Conservation (phyloP, 2,797 vertebrate genomes). For the Leptatherina wallacei region DNA sequence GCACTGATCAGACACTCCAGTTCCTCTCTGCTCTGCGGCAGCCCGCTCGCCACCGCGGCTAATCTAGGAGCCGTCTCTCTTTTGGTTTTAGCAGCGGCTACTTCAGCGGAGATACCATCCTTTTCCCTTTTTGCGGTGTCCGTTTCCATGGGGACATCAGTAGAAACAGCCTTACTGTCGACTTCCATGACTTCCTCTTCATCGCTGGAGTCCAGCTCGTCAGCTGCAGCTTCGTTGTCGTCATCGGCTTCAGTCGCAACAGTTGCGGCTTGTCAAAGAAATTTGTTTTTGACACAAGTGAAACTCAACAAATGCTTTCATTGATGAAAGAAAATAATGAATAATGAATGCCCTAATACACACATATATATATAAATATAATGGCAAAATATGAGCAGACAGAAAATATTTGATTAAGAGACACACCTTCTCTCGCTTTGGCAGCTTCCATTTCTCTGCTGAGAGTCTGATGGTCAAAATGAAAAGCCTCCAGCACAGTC, state of each 20-base stretch:
- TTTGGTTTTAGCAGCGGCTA: not conserved
- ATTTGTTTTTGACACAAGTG: not conserved
- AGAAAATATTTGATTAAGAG: not conserved
- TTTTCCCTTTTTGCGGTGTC: not conserved
- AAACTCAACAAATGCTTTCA: not conserved
- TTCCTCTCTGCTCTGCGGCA: conserved; percentile 88
- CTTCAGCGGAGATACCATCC: not conserved
- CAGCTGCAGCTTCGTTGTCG: conserved; percentile 76
- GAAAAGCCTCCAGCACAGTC: conserved; percentile 93
- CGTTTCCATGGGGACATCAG: conserved; percentile 52
- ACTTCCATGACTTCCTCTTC: conserved; percentile 75
- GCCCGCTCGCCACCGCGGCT: conserved; percentile 69
- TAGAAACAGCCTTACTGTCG: conserved; percentile 24
- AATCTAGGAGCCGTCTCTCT: not conserved
- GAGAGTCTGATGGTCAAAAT: conserved; percentile 92
- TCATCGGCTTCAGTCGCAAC: conserved; percentile 55
- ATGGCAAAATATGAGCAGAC: no score
- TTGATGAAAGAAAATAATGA: not conserved
- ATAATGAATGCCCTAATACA: not conserved
- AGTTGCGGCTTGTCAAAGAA: conserved; percentile 50
- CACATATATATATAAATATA: no score
- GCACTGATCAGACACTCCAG: conserved; percentile 86
- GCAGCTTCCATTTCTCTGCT: conserved; percentile 88
- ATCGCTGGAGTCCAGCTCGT: conserved; percentile 78
- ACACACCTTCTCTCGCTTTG: conserved; percentile 84